phyloP scores from a whole-genome alignment of 2,797 vertebrate genomes.

The Ciconia nigra region DNA sequence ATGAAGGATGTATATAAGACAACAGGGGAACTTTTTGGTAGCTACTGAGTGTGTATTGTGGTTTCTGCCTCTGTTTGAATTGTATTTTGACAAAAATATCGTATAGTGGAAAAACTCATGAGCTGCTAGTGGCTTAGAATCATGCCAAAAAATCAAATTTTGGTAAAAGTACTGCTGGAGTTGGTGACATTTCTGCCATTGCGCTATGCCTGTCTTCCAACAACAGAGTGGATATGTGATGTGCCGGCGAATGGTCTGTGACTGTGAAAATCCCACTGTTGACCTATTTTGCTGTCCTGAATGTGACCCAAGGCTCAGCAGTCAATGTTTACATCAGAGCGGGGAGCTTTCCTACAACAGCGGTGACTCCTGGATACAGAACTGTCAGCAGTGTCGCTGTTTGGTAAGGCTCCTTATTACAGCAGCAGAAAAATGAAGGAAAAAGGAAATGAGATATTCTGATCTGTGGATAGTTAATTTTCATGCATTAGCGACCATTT shows the following conservation, averaged over 20 bases:
- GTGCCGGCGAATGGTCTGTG: constrained; percentile 98
- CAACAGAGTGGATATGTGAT: constrained; percentile 90
- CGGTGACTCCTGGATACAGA: constrained; percentile 95
- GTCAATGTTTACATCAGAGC: constrained; percentile 95
- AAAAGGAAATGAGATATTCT: not conserved
- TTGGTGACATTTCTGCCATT: not conserved
- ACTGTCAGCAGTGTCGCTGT: constrained; percentile 96
- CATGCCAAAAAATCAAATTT: not conserved
- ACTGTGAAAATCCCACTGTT: constrained; percentile 95
- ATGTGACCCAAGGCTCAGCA: constrained; percentile 94
- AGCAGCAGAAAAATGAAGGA: not conserved
- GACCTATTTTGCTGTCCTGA: constrained; percentile 98
- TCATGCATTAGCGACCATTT: not conserved
- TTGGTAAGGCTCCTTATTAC: constrained; percentile 81
- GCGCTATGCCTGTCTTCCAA: not conserved
- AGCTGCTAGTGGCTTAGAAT: not conserved
- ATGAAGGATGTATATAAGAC: not conserved
- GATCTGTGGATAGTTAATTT: not conserved
- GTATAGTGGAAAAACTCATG: not conserved
- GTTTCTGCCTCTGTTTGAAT: not conserved
- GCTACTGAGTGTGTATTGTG: not conserved
- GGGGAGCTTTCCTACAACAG: constrained; percentile 91
- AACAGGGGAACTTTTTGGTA: not conserved
- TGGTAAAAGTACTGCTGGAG: not conserved
- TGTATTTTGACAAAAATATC: not conserved